Base-by-base conservation (phyloP, 2,797 vertebrate species). In the Smutsia temminckii region DNA sequence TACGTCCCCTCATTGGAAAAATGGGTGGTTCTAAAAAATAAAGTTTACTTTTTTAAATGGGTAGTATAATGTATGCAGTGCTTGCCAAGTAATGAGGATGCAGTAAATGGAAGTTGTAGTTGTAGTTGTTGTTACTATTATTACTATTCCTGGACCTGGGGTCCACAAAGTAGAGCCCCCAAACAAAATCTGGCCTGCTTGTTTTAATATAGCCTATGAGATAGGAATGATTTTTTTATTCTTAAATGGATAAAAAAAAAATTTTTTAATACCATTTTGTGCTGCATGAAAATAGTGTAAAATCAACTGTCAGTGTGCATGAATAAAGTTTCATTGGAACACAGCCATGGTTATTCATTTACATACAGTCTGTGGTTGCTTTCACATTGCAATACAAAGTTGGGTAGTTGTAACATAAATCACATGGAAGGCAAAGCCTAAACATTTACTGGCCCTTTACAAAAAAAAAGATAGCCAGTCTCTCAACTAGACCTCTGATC, bases 311-410 rank as follows among this genome's bases (percentile, higher is more conserved):
- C 51, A 61, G 37, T 83, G 72, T 69, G 40, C 32, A 66, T 69
- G 96, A 89, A 51, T 68, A 88, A 93, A 80, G 29, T 77, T 84
- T 96, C 49, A 80, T 69, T 51, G n/a, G 42, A 87, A 84, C 9
- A 80, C 51, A 94, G 29, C 12, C 71, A 42, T 72, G 17, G 17
- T 25, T 78, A 77, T 64, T 66, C 42, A 69, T 61, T 81, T 80
- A 46, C 51, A 53, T 12, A 13, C 27, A 53, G 29, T 80, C 69
- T 74, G 37, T 53, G 49, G 25, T 59, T 97, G 16, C 25, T 88
- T 93, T 89, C 16, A 13, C 51, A 37, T 12, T 53, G 17, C n/a
- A 55, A 42, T 29, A 42, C 23, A 88, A 12, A 81, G 51, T 1
- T 68, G 11, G 42, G 27, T 29, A 37, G 3, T 37, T 89, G 29